A percentile compares a stretch with the other conserved stretches of the same genome.
phyloP scores from a whole-genome alignment of 2,797 vertebrate species.

The Neostethus bicornis region DNA sequence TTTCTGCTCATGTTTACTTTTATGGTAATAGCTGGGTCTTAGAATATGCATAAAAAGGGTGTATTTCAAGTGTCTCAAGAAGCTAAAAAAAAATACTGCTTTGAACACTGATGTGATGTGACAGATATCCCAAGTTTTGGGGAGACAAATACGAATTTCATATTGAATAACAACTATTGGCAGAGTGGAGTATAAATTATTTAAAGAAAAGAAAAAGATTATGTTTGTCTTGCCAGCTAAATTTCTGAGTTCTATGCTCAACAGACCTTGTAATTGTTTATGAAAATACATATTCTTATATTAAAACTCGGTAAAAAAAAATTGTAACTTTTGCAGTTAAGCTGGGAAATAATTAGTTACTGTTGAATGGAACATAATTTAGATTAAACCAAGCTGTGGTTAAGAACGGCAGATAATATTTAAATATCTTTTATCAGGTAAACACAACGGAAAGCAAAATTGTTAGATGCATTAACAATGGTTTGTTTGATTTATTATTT shows the following conservation, averaged over 20 bases:
- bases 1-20: constrained; percentile 25
- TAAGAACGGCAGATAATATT: not conserved
- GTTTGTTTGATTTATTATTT: not conserved
- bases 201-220: not conserved
- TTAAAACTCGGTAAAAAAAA: not conserved
- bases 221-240: not conserved
- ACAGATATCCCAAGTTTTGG: constrained; percentile 6
- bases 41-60: constrained; percentile 24
- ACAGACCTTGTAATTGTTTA: not conserved
- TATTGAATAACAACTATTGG: constrained; percentile 6
- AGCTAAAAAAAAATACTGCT: constrained; percentile 12
- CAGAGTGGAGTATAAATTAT: not conserved
- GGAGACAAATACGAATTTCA: not conserved
- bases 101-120: constrained; percentile 25
- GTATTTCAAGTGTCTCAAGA: constrained; percentile 20
- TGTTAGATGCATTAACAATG: not conserved
- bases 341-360: not conserved
- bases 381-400: not conserved
- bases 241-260: not conserved
- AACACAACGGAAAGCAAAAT: not conserved
- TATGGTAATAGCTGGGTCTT: constrained; percentile 28
- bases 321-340: not conserved
- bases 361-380: not conserved
- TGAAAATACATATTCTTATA: not conserved
- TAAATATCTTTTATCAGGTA: not conserved